Evolutionary conservation across 2,888 invertebrate genomes (phyloP).

Genomic region (Mylabris sibirica): DNA sequence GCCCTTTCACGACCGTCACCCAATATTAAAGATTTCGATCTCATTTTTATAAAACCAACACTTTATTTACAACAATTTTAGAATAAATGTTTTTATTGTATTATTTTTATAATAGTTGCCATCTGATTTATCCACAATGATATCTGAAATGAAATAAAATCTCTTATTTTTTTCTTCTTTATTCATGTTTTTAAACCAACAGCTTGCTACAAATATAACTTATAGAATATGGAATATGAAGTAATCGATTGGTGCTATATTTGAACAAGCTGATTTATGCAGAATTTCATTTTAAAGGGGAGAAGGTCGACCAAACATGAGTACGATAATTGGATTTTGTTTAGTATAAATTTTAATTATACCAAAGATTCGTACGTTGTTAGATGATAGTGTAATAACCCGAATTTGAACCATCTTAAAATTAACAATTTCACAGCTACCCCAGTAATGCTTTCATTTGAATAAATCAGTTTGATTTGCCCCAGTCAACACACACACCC

Average conservation of each 20-base stretch:
- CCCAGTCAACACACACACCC: background rate
- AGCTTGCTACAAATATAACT: background rate
- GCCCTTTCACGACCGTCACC: constrained; percentile 55
- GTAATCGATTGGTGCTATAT: background rate
- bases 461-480: background rate
- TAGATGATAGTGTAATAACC: background rate
- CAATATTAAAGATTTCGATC: constrained; percentile 41
- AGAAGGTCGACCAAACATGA: background rate
- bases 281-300: background rate
- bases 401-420: background rate
- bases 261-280: constrained; percentile 1
- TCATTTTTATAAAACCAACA: constrained; percentile 33
- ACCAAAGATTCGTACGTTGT: background rate
- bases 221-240: background rate
- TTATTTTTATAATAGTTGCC: constrained; percentile 26
- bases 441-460: background rate
- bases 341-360: background rate
- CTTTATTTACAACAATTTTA: constrained; percentile 4
- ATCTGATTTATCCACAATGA: constrained; percentile 28
- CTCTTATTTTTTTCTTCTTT: background rate
- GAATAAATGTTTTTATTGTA: constrained; percentile 11
- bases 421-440: background rate
- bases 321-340: background rate
- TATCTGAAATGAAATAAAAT: constrained; percentile 39
- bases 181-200: background rate